These are phyloP conservation scores for Petaurus breviceps DNA, from an alignment of 2,113 vertebrate species.

Conservation along the genomic window DNA sequence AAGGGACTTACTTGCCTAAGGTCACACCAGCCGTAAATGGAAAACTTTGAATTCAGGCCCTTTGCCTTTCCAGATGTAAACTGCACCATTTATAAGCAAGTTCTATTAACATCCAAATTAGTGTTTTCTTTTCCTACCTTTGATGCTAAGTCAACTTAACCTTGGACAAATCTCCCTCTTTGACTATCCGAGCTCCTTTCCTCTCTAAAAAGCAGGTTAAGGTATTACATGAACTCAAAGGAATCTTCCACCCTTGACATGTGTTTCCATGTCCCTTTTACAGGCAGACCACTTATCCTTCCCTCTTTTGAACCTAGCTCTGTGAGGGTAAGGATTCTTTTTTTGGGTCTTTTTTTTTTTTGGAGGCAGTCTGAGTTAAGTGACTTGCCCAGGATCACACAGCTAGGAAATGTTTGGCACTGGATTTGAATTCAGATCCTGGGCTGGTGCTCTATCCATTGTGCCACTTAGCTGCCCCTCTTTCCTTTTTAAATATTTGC, in stretches of 20 bases:
- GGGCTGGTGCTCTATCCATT: too few species aligned
- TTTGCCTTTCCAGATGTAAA: background rate
- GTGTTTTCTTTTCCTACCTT: background rate
- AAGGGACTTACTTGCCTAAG: too few species aligned
- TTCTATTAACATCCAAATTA: background rate
- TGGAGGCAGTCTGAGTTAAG: too few species aligned
- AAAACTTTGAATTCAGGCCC: background rate
- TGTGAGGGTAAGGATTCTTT: background rate
- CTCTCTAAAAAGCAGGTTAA: background rate
- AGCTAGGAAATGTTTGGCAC: too few species aligned
- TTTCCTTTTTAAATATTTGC: background rate
- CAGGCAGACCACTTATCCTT: background rate
- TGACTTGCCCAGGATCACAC: too few species aligned
- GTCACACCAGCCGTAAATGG: background rate
- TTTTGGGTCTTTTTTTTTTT: too few species aligned
- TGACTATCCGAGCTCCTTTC: background rate
- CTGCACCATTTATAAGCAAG: background rate
- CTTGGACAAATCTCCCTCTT: background rate
- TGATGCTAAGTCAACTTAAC: background rate
- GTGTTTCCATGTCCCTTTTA: background rate
- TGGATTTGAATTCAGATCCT: too few species aligned
- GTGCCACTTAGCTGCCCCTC: too few species aligned
- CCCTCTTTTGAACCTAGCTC: background rate
- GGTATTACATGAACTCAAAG: background rate
- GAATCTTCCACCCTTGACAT: background rate